These are phyloP conservation scores for Archocentrus centrarchus DNA, from an alignment of 2,113 vertebrate genomes.

Conservation along the genomic window DNA sequence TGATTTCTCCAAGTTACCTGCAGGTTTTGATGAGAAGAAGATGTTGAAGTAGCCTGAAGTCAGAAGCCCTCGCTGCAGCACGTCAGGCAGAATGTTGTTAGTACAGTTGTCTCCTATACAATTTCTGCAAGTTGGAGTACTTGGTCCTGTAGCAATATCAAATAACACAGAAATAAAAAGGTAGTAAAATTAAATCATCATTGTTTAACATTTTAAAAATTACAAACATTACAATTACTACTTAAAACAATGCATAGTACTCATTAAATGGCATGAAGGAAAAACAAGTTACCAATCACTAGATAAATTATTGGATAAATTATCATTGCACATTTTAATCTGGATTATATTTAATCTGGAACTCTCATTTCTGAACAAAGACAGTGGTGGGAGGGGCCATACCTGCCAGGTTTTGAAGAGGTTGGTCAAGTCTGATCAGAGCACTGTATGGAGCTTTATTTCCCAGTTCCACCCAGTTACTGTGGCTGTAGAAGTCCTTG, in stretches of 20 bases:
- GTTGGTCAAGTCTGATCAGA: conserved; percentile 67
- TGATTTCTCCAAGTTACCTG: conserved; percentile 39
- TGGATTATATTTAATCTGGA: neutral
- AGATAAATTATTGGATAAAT: no score
- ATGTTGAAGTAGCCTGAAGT: conserved; percentile 74
- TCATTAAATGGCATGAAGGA: no score
- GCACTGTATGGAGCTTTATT: conserved; percentile 56
- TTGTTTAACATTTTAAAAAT: no score
- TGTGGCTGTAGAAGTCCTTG: conserved; percentile 80
- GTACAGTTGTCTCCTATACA: conserved; percentile 50
- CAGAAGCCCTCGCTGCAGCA: conserved; percentile 56
- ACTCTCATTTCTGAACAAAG: neutral
- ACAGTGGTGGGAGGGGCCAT: fast-evolving
- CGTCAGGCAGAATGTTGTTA: conserved; percentile 63
- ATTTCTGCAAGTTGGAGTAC: conserved; percentile 64
- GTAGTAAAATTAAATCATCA: no score
- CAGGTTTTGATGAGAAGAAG: conserved; percentile 56
- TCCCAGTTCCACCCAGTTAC: conserved; percentile 78
- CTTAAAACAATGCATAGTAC: no score
- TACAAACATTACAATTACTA: no score
- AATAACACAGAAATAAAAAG: neutral
- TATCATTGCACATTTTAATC: neutral
- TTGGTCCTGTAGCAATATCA: conserved; percentile 33
- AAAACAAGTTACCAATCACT: no score
- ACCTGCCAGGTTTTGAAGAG: conserved; percentile 72